Base-by-base conservation (phyloP, 2,113 vertebrate species). In the Turnix velox region DNA sequence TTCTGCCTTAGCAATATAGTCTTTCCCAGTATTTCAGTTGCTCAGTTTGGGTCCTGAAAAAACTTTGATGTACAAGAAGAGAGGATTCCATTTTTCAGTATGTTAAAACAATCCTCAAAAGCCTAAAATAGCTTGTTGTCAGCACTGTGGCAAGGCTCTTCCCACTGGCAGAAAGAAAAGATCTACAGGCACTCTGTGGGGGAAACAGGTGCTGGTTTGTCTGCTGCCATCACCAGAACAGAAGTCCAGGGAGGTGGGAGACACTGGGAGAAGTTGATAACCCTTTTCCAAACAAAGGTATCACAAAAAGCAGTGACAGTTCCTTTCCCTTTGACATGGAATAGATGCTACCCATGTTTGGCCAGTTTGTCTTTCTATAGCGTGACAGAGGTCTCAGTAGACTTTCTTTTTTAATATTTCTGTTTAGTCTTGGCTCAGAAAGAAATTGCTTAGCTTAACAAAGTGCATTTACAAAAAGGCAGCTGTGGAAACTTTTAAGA, bases 401-500 rank as follows among this genome's bases (percentile, higher is more conserved):
- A 75, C 43, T 43, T 72, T 58, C 10, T 58, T 45, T 19, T 42
- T 19, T 72, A 24, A 45, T 76, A 62, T 71, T 30, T 91, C 71
- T 37, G 45, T 28, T 1, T 83, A 57, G 86, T 88, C 75, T 91
- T 86, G 93, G 58, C 80, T 88, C 73, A 84, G 54, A 57, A 83
- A 87, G 42, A 92, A 96, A 91, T 84, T 4, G 5, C 61, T 85
- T 88, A 87, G 80, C 93, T 93, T 92, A 87, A 95, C 49, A 68
- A 84, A 96, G 33, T n/a, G 4, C 40, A 4, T 94, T 94, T 93
- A 86, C 86, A 87, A 81, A 91, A 91, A 93, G 10, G 35, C 61
- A 92, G 82, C 88, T 62, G 57, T 75, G 95, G 88, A 93, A 95
- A 58, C 76, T 93, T 94, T 93, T 88, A 73, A 93, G 62, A 84